Evolutionary conservation across 2,113 vertebrate genomes (phyloP).

Genomic region (Anthoscopus minutus): DNA sequence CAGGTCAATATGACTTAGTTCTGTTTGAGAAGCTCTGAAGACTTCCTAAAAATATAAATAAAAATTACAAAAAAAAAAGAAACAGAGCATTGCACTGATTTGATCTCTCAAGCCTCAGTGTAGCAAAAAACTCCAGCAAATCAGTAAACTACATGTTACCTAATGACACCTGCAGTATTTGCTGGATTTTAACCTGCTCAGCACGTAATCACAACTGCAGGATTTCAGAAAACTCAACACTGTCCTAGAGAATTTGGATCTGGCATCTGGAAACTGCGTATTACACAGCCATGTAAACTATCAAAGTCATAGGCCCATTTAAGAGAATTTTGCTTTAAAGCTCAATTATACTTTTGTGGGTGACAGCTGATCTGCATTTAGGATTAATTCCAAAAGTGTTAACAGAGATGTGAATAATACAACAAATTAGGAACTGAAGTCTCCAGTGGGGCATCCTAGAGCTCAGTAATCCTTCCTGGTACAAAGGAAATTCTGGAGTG

Average conservation of each 20-base stretch:
- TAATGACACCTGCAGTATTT: neutral
- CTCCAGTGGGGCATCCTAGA: accelerated
- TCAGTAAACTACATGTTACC: neutral
- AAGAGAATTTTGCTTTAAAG: neutral
- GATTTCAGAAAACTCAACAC: neutral
- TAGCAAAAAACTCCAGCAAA: neutral
- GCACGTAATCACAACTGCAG: neutral
- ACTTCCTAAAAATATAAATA: neutral
- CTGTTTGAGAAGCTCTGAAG: neutral
- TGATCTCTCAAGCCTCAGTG: neutral
- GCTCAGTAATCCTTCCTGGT: accelerated
- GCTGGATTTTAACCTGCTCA: neutral
- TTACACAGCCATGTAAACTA: neutral
- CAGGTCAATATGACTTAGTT: neutral
- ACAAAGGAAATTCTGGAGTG: neutral
- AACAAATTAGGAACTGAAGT: neutral
- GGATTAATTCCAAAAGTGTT: neutral
- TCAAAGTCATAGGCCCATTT: neutral
- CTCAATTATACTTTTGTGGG: neutral
- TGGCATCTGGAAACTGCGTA: neutral
- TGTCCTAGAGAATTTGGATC: neutral
- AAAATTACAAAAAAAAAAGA: neutral
- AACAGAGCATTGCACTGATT: neutral
- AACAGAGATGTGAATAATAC: accelerated
- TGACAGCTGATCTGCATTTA: neutral